phyloP scores from a whole-genome alignment of 2,797 vertebrate species.

The Crenuchus spilurus region DNA sequence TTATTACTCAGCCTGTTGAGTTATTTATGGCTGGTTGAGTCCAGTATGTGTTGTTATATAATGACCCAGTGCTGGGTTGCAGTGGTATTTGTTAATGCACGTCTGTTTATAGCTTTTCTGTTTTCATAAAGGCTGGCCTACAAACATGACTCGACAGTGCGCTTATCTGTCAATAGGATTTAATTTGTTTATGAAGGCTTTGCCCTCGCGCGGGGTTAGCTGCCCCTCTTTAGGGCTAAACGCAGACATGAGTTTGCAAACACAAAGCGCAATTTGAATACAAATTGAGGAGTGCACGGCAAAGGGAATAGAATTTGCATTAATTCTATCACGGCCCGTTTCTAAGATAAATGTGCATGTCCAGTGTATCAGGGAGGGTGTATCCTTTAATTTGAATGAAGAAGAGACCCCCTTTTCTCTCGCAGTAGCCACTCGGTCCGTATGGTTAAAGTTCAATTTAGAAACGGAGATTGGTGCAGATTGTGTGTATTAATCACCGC shows the following conservation, averaged over 20 bases:
- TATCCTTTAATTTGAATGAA: conserved; percentile 16
- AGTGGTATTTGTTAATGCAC: conserved; percentile 5
- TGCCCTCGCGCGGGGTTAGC: neutral
- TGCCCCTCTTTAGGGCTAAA: conserved; percentile 17
- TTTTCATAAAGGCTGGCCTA: neutral
- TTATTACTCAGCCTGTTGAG: too few species aligned
- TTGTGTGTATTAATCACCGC: conserved; percentile 1
- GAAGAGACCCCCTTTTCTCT: neutral
- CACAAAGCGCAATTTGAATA: conserved; percentile 38
- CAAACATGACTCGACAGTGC: neutral
- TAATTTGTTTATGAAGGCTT: conserved; percentile 30
- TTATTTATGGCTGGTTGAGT: too few species aligned
- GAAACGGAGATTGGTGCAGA: neutral
- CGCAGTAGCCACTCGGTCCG: too few species aligned
- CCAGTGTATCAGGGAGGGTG: neutral
- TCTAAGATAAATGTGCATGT: conserved; percentile 35
- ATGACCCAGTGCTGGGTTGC: too few species aligned
- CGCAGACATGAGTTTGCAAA: conserved; percentile 1
- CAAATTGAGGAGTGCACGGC: conserved; percentile 19
- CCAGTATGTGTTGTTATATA: too few species aligned
- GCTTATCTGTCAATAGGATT: conserved; percentile 21
- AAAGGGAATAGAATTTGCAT: conserved; percentile 26
- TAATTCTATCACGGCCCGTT: conserved; percentile 4
- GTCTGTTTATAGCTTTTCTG: conserved; percentile 8
- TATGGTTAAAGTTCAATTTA: neutral